Base-by-base conservation (phyloP, 1,140 invertebrate genomes). In the Diorhabda sublineata region DNA sequence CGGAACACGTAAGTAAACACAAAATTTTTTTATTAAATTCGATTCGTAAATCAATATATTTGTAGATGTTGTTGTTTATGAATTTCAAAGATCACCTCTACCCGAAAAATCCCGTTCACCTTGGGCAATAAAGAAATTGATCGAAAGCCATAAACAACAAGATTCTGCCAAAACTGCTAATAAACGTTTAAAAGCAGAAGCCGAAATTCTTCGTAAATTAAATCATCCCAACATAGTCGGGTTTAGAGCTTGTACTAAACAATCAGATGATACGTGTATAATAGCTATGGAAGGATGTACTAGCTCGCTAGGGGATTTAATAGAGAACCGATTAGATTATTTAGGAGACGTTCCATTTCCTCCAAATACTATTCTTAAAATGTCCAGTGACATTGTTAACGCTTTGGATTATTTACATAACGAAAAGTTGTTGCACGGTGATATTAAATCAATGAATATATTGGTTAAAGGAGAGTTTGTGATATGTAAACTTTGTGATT, bases 221-320 rank as follows among this genome's bases (percentile, higher is more conserved):
- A 87, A 88, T 42, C 93, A 95, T 83, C 91, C 91, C 2, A 93
- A 95, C 75, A 92, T 95, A 61, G 88, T 95, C 3, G 92, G 92
- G 0, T 95, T 91, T 76, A 84, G 92, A 52, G 91, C 87, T 3
- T 87, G 92, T 64, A 83, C 85, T 2, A 85, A 88, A 70, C 81
- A 80, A 0, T 75, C 81, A 2, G 87, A 89, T 67, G 87, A 90
- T 1, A 87, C 90, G 67, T 83, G 87, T 71, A 87, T 87, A 59
- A 79, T 91, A 61, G 90, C 88, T 0, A 89, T 92, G 86, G 90
- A 92, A 78, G 85, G 87, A 68, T 87, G 90, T 76, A 86, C 85
- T 43, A 77, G 84, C 7, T 90, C 87, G 3, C 80, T 91, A 6
- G 89, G 88, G 9, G 87, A 92, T 73, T 82, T 90, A 72, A 90